Base-by-base conservation (phyloP, 2,113 vertebrate genomes). In the Dicaeum eximium region DNA sequence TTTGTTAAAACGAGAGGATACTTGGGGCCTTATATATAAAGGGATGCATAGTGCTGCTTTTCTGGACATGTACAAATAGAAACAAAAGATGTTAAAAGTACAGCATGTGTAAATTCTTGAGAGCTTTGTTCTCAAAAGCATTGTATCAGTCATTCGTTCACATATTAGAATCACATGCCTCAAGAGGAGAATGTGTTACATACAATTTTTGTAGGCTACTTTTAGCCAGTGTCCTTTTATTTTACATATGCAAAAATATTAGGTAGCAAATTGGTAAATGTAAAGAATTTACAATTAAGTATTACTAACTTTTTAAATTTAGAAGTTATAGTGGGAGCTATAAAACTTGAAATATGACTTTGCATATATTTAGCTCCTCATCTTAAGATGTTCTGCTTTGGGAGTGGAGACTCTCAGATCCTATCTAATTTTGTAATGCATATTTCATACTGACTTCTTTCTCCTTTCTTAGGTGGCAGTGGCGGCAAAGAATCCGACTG, bases 401-500 rank as follows among this genome's bases (percentile, higher is more conserved):
- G 54, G 21, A 56, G 4, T 61, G 31, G 58, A 74, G 31, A 28
- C 31, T 64, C 6, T 75, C 24, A 85, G 48, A 64, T 85, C 6
- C 13, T 82, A 2, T 35, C 31, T 93, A 23, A 67, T 69, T 85
- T 45, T 65, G 8, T 37, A 60, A 53, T 31, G 2, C 75, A 5
- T 85, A 50, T 93, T 94, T 83, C 19, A 58, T 77, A 70, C 23
- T 35, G 60, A 38, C 81, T 90, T 84, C 58, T 53, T 74, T 92
- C 21, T 7, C 18, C 25, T 93, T 24, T 94, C 35, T 45, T 86
- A 99, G 99, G 96, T 99, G 99, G 99, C 98, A 98, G 56, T 99
- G 99, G 99, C 98, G 99, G 27, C 99, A 99, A 92, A 98, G 99
- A 92, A 99, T 99, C 95, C 98, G 99, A 48, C 95, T 99, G 48